Conservation (phyloP, 2,888 invertebrate species). For the Xestia ashworthii region DNA sequence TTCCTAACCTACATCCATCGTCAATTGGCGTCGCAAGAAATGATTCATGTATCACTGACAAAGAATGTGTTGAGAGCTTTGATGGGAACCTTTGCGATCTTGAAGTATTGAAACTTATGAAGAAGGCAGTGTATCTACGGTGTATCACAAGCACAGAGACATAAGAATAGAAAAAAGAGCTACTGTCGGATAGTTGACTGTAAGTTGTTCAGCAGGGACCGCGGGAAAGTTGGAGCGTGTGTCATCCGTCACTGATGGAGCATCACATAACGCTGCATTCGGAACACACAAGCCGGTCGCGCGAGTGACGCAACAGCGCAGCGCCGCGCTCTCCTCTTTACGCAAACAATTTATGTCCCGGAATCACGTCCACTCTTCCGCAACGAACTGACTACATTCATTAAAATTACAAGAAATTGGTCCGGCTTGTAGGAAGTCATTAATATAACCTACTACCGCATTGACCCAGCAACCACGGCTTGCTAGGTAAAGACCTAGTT, state of each 20-base stretch:
- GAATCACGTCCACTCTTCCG: not conserved
- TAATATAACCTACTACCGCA: not conserved
- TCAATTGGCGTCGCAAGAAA: not conserved
- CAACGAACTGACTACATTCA: not conserved
- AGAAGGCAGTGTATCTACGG: too few relatives aligned
- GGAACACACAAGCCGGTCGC: not conserved
- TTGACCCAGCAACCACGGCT: not conserved
- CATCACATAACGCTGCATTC: slow-evolving; percentile 4
- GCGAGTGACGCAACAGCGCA: slow-evolving; percentile 2
- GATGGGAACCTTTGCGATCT: too few relatives aligned
- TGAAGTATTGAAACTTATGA: too few relatives aligned
- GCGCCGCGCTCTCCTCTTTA: not conserved
- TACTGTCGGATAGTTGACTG: not conserved
- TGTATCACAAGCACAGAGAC: too few relatives aligned
- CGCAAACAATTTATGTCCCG: not conserved
- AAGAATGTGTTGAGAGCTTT: not conserved
- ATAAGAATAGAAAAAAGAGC: too few relatives aligned
- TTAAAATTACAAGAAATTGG: not conserved
- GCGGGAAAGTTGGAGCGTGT: not conserved
- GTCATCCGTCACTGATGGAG: slow-evolving; percentile 1
- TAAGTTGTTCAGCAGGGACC: not conserved
- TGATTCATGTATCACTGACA: not conserved
- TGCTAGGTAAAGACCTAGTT: too few relatives aligned
- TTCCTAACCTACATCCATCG: not conserved
- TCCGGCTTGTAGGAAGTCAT: not conserved